Percentiles rank a stretch among this genome's conserved stretches.
These are phyloP conservation scores for Glyptemys insculpta DNA, from an alignment of 2,797 vertebrate genomes.

Conservation along the genomic window DNA sequence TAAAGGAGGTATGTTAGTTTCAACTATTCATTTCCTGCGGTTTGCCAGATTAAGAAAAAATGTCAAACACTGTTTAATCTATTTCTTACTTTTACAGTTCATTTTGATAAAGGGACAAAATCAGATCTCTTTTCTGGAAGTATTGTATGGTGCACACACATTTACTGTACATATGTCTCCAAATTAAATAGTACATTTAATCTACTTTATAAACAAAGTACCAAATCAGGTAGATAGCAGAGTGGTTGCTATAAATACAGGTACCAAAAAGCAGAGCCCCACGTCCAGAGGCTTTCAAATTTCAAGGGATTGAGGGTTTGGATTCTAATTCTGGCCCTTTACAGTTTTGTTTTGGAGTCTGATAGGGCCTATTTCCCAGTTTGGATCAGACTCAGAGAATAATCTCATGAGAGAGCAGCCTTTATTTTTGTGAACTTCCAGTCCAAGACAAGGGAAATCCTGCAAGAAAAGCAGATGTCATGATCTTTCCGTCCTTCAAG, in stretches of 20 bases:
- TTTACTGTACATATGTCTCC: accelerated
- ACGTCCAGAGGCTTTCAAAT: not conserved
- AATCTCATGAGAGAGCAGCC: not conserved
- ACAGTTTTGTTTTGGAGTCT: not conserved
- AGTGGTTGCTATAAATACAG: not conserved
- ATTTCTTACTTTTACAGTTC: not conserved
- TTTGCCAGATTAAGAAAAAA: accelerated
- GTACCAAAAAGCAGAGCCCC: not conserved
- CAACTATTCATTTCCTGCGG: not conserved
- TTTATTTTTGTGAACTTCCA: not conserved
- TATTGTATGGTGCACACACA: not conserved
- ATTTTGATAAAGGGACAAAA: not conserved
- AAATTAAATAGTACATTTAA: not conserved
- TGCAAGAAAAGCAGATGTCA: not conserved
- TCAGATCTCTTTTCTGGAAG: not conserved
- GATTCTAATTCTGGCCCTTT: not conserved
- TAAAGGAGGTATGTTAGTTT: accelerated
- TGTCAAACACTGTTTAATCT: not conserved
- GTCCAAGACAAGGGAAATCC: not conserved
- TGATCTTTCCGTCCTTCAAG: not conserved
- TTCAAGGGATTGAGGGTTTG: not conserved
- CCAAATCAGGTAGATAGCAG: not conserved
- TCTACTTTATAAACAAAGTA: not conserved
- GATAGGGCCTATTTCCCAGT: not conserved
- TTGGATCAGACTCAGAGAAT: not conserved